Evolutionary conservation across 1,140 invertebrate species (phyloP), one percentile per base, ranked within the genome.

Genomic region (Lasaia peninsularis): DNA sequence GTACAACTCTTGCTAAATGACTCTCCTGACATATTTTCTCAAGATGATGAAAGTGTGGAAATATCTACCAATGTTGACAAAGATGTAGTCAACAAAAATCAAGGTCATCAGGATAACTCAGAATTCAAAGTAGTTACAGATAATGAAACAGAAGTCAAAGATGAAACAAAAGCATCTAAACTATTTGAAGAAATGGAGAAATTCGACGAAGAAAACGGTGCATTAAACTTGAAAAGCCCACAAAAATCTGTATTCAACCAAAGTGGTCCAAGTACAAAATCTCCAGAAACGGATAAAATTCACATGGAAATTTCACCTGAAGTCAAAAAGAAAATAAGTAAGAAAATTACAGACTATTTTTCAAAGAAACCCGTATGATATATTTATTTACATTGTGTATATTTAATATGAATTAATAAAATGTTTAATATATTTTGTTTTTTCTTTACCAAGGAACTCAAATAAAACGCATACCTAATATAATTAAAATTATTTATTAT

Each of bases 401-500:
- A 54, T 56, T 56, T 62, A 28, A 28, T 28, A 2, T 28, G 24
- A 28, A 28, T 28, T 28, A 28, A 28, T 28, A 28, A 28, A 28
- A 28, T 28, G 24, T 7, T 6, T 6, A 28, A 28, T 7, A 28
- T 2, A 28, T 4, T 28, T 28, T 28, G 24, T 4, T 28, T 28
- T 28, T 28, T 28, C 5, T 28, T 28, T 7, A 37, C 1, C 35
- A 16, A 37, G 20, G 21, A 7, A 4, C 6, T 18, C 10, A 67
- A 89, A 89, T 86, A 75, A 89, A 83, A 87, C 80, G 71, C 74
- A 58, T 57, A 71, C 75, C 70, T 88, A 86, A 87, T 90, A 90
- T 90, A 90, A 90, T 90, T 90, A 90, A 89, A 90, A 90, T 90
- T 89, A 90, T 90, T 90, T 90, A 90, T 90, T 90, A 90, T 90